Conservation (phyloP, 2,113 vertebrate species). For the Lates calcarifer region DNA sequence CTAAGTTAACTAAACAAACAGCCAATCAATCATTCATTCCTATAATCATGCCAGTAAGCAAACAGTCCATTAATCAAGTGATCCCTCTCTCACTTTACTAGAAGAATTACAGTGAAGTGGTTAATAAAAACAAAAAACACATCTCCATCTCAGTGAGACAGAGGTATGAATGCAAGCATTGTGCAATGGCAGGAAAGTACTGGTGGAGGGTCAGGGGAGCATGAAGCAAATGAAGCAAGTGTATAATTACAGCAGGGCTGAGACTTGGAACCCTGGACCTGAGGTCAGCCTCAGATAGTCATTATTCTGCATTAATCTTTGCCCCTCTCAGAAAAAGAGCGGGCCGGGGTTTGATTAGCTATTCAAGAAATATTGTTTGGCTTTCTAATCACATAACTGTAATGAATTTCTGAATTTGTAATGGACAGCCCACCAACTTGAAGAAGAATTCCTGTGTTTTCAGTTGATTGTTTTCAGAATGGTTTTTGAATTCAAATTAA, state of each 20-base stretch:
- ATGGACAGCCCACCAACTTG: conserved; percentile 45
- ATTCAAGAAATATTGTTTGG: conserved; percentile 68
- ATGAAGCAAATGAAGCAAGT: conserved; percentile 67
- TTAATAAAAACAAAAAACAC: conserved; percentile 49
- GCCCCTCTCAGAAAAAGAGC: conserved; percentile 36
- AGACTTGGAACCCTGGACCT: conserved; percentile 58
- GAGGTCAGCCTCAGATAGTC: conserved; percentile 60
- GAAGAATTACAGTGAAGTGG: conserved; percentile 38
- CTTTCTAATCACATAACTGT: conserved; percentile 70
- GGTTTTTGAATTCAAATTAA: conserved; percentile 24
- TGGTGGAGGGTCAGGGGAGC: conserved; percentile 71
- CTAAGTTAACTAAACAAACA: conserved; percentile 13
- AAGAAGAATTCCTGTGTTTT: conserved; percentile 11
- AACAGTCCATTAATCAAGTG: conserved; percentile 14
- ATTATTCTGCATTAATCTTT: conserved; percentile 76
- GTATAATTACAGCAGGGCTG: conserved; percentile 76
- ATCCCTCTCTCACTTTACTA: conserved; percentile 15
- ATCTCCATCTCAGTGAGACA: conserved; percentile 46
- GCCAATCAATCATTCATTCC: conserved; percentile 34
- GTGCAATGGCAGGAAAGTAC: conserved; percentile 47
- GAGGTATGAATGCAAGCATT: conserved; percentile 34
- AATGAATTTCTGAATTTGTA: conserved; percentile 59
- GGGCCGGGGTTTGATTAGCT: conserved; percentile 72
- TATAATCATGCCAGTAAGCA: conserved; percentile 10
- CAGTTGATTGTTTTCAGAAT: conserved; percentile 16